Evolutionary conservation across 2,113 vertebrate species (phyloP).

Genomic region (Dipodomys stephensi): DNA sequence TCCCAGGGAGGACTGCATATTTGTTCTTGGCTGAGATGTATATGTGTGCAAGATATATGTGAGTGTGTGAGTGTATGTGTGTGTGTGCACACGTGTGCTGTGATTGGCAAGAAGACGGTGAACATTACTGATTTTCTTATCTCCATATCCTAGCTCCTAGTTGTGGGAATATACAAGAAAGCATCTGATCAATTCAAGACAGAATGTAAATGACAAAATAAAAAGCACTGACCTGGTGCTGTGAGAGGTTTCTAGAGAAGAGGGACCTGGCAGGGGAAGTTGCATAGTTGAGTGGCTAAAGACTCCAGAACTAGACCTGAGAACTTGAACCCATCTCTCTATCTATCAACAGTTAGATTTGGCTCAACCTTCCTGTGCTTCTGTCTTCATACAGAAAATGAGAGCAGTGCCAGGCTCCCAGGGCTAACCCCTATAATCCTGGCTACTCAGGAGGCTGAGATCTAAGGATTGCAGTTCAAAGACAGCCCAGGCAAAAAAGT

Average conservation of each 20-base stretch:
- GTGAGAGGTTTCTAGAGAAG: not conserved
- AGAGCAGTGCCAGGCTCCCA: too few species aligned
- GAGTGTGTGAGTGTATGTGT: too few species aligned
- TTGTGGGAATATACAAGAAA: not conserved
- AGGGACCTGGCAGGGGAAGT: not conserved
- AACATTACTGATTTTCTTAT: too few species aligned
- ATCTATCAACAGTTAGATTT: not conserved
- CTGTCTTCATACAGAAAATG: not conserved
- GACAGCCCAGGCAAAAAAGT: too few species aligned
- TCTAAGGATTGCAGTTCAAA: too few species aligned
- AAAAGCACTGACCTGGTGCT: not conserved
- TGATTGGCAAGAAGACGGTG: not conserved
- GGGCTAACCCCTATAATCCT: too few species aligned
- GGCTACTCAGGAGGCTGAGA: too few species aligned
- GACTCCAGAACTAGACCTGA: not conserved
- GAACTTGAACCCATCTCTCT: not conserved
- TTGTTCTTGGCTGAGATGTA: not conserved
- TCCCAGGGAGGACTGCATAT: not conserved
- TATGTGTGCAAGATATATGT: not conserved
- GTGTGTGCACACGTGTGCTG: rapidly evolving
- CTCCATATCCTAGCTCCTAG: not conserved
- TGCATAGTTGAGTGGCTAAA: not conserved
- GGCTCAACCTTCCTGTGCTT: not conserved
- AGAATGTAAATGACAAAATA: not conserved
- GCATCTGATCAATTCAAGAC: not conserved